Conservation (phyloP, 2,888 invertebrate species). For the Pseudolycoriella hygida region DNA sequence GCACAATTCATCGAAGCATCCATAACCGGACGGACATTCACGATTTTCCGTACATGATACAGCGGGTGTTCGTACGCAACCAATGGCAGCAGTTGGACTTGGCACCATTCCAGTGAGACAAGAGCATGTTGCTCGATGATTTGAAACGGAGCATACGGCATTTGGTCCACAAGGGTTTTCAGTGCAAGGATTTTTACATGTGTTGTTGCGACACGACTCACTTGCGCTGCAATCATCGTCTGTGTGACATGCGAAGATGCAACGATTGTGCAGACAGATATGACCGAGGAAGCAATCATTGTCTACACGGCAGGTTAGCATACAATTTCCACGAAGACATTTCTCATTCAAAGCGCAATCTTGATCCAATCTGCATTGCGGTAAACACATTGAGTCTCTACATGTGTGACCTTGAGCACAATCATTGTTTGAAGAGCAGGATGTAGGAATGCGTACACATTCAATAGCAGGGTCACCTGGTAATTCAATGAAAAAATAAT, state of each 20-base stretch:
- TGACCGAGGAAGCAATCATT: constrained; percentile 86
- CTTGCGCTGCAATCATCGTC: constrained; percentile 77
- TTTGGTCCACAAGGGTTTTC: constrained; percentile 72
- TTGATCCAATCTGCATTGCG: constrained; percentile 54
- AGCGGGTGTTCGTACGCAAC: constrained; percentile 67
- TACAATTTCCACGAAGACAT: constrained; percentile 64
- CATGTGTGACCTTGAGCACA: constrained; percentile 58
- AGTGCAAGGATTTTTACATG: constrained; percentile 60
- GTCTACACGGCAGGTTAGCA: constrained; percentile 74
- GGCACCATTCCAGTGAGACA: constrained; percentile 66
- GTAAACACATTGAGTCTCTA: constrained; percentile 65
- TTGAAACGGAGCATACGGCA: constrained; percentile 59
- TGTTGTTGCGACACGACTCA: constrained; percentile 64
- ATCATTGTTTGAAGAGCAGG: constrained; percentile 51
- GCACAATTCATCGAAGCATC: constrained; percentile 58
- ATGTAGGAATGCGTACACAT: constrained; percentile 46
- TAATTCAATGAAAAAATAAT: too few species aligned
- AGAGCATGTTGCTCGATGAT: constrained; percentile 65
- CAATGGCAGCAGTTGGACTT: constrained; percentile 74
- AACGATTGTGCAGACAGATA: constrained; percentile 71
- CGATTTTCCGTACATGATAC: constrained; percentile 57
- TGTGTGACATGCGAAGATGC: constrained; percentile 67
- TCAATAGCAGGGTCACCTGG: too few species aligned
- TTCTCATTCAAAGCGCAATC: constrained; percentile 82
- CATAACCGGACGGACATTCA: constrained; percentile 51